These are phyloP conservation scores for Vidua chalybeata DNA, from an alignment of 2,113 vertebrate species.

Conservation along the genomic window DNA sequence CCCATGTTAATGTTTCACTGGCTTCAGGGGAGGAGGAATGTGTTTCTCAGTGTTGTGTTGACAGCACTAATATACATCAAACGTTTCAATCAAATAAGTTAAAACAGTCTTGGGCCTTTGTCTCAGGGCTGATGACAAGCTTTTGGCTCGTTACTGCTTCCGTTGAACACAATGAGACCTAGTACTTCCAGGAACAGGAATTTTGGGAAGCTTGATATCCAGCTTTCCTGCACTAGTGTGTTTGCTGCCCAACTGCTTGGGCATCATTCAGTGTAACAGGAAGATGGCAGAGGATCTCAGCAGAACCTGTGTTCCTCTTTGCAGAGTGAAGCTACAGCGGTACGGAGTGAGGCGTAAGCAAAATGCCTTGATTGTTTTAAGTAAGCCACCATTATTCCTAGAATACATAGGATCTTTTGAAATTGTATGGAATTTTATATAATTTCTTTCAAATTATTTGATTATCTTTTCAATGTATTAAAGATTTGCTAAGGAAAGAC, in stretches of 20 bases:
- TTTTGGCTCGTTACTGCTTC: neutral
- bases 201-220: neutral
- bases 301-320: neutral
- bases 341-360: neutral
- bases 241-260: neutral
- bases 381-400: neutral
- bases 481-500: conserved; percentile 1
- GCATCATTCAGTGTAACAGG: neutral
- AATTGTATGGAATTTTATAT: neutral
- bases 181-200: neutral
- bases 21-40: neutral
- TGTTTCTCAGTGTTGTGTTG: neutral
- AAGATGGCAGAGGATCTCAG: neutral
- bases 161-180: neutral
- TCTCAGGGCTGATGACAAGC: neutral
- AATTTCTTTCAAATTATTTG: conserved; percentile 41
- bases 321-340: neutral
- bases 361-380: neutral
- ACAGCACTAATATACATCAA: conserved; percentile 14
- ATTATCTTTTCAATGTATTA: conserved; percentile 27
- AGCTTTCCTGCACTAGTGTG: neutral
- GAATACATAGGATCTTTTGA: neutral
- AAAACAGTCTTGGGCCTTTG: neutral
- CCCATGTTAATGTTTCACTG: neutral
- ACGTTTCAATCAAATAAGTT: conserved; percentile 12